Conservation (phyloP, 2,113 vertebrate genomes). For the Sebastes schlegelii region DNA sequence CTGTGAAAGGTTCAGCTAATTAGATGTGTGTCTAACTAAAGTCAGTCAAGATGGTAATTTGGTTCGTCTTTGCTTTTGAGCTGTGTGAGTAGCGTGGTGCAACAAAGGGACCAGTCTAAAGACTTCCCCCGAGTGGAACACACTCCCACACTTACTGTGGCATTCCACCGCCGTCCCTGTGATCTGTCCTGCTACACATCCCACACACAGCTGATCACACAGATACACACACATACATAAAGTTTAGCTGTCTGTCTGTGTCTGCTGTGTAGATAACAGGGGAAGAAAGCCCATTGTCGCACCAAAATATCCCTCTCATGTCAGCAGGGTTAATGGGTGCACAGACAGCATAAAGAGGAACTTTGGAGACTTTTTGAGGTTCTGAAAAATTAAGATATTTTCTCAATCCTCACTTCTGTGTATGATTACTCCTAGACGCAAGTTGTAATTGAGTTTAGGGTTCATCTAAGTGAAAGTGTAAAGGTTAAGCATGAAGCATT, state of each 20-base stretch:
- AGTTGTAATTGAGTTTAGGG: conserved; percentile 10
- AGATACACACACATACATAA: conserved; percentile 37
- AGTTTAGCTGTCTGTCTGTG: conserved; percentile 29
- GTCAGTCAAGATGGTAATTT: conserved; percentile 44
- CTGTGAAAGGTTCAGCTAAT: conserved; percentile 5
- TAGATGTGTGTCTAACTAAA: conserved; percentile 26
- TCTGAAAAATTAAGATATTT: conserved; percentile 6
- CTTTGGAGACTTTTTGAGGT: background rate
- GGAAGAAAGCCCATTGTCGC: conserved; percentile 54
- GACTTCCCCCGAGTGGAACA: conserved; percentile 57
- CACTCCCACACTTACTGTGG: conserved; percentile 73
- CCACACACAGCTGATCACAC: conserved; percentile 60
- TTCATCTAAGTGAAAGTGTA: background rate
- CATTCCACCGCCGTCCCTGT: conserved; percentile 65
- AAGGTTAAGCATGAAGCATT: background rate
- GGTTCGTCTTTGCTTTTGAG: conserved; percentile 55
- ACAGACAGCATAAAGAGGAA: conserved; percentile 7
- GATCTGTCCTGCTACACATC: conserved; percentile 67
- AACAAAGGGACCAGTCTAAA: conserved; percentile 65
- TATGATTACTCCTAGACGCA: background rate
- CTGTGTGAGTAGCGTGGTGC: conserved; percentile 28
- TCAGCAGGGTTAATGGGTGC: conserved; percentile 49
- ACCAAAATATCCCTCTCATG: conserved; percentile 12
- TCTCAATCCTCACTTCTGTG: conserved; percentile 8
- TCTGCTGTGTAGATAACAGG: conserved; percentile 66